These are phyloP conservation scores for Antechinus stuartii DNA, from an alignment of 2,113 vertebrate species.

Conservation along the genomic window DNA sequence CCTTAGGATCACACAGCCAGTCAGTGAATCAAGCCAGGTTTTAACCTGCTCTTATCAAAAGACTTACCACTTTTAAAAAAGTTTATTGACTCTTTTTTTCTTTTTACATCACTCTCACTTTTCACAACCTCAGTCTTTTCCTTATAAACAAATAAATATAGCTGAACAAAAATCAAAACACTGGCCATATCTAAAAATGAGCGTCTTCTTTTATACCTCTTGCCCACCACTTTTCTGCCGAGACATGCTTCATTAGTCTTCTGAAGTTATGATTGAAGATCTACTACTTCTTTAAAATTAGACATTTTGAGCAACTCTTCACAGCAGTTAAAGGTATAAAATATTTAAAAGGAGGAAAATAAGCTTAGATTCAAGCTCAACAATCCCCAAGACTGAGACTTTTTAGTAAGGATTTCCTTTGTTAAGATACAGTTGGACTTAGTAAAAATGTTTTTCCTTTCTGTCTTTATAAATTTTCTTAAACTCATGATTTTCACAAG, in stretches of 20 bases:
- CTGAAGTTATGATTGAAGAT: not conserved
- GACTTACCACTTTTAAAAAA: not conserved
- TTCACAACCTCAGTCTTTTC: not conserved
- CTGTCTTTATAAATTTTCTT: not conserved
- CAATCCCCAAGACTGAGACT: not conserved
- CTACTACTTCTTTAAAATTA: not conserved
- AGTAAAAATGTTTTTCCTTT: not conserved
- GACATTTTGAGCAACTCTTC: not conserved
- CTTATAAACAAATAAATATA: not conserved
- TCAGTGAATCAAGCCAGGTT: not conserved
- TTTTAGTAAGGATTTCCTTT: not conserved
- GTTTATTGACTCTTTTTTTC: not conserved
- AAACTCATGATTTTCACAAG: not conserved
- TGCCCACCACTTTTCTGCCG: not conserved
- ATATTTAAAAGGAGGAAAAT: not conserved
- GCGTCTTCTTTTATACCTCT: not conserved
- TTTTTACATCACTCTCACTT: not conserved
- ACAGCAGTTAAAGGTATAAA: not conserved
- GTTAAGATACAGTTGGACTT: fast-evolving
- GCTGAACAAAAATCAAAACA: not conserved
- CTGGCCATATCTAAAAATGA: not conserved
- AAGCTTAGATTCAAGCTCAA: not conserved
- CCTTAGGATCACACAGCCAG: not conserved
- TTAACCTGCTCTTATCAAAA: not conserved
- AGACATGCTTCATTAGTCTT: not conserved